A percentile compares a stretch with the other conserved stretches of the same genome.
phyloP scores from a whole-genome alignment of 2,113 vertebrate species.

The Bubo bubo region DNA sequence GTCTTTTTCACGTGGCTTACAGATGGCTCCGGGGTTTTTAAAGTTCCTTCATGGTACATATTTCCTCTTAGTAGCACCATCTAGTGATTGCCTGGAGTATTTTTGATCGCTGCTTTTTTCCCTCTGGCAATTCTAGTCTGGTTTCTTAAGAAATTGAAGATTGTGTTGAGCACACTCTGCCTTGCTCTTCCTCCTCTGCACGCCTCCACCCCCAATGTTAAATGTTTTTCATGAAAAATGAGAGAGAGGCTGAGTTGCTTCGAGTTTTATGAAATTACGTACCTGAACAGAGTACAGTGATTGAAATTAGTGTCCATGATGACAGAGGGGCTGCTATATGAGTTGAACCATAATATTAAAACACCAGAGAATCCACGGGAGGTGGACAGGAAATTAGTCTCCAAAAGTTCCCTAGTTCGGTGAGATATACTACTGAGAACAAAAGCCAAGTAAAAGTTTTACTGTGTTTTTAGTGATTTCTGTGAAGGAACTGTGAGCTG shows the following conservation, averaged over 20 bases:
- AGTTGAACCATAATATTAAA: not conserved
- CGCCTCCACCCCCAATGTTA: not conserved
- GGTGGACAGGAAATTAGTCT: not conserved
- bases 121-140: not conserved
- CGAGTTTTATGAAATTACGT: not conserved
- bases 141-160: not conserved
- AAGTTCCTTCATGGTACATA: not conserved
- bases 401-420: rapidly evolving
- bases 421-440: not conserved
- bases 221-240: not conserved
- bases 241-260: not conserved
- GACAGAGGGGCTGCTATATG: not conserved
- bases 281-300: not conserved
- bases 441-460: not conserved
- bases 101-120: not conserved
- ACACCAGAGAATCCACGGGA: not conserved
- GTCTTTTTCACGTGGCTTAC: not conserved
- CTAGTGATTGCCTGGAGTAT: conserved; percentile 22
- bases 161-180: not conserved
- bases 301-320: not conserved
- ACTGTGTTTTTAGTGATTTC: not conserved
- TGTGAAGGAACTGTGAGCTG: not conserved
- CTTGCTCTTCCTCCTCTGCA: not conserved
- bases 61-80: conserved; percentile 36
- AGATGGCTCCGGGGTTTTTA: not conserved